phyloP scores from a whole-genome alignment of 1,140 invertebrate genomes.

The Drosophila sucinea region DNA sequence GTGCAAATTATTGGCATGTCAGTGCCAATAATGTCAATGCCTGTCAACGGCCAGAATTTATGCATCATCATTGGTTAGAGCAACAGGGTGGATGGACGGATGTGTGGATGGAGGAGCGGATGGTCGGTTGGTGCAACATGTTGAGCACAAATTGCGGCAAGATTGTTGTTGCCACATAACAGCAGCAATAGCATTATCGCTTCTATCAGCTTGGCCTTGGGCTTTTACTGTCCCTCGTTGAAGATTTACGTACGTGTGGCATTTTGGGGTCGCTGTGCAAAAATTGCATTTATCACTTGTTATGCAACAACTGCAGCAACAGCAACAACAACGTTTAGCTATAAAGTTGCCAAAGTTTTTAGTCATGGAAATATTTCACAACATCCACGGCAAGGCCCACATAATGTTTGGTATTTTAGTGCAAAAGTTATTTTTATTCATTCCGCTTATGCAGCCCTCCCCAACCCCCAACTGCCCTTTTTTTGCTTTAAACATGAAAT shows the following conservation, averaged over 20 bases:
- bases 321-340: neutral
- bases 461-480: neutral
- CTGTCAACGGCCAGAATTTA: constrained; percentile 25
- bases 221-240: neutral
- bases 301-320: constrained; percentile 5
- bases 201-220: constrained; percentile 6
- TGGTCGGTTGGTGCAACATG: constrained; percentile 9
- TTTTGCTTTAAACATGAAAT: neutral
- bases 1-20: constrained; percentile 33
- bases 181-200: constrained; percentile 9
- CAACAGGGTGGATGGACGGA: neutral
- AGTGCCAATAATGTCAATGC: constrained; percentile 22
- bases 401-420: constrained; percentile 24
- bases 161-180: constrained; percentile 18
- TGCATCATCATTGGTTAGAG: constrained; percentile 15
- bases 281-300: constrained; percentile 29
- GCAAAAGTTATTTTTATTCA: constrained; percentile 5
- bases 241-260: constrained; percentile 11
- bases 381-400: constrained; percentile 5
- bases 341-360: constrained; percentile 14
- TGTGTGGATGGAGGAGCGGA: neutral
- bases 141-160: constrained; percentile 23
- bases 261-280: constrained; percentile 12
- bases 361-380: constrained; percentile 12
- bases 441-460: neutral